phyloP scores from a whole-genome alignment of 2,888 invertebrate species.

The Catotricha subobsoleta region DNA sequence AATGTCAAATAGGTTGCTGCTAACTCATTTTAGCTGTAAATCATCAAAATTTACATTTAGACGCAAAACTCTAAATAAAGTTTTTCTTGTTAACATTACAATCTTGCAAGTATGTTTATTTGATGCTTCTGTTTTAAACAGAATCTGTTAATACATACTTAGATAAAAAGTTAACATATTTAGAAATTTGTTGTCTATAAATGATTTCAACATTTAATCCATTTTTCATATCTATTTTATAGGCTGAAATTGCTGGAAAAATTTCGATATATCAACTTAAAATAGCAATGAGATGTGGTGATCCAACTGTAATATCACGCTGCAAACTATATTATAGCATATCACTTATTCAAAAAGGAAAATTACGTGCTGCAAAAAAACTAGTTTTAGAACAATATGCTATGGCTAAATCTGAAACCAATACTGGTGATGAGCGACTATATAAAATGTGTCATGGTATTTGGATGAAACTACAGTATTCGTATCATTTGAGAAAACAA shows the following conservation, averaged over 20 bases:
- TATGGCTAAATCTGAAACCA: slow-evolving; percentile 23
- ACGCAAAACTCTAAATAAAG: neutral
- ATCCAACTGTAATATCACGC: slow-evolving; percentile 60
- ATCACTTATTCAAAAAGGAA: slow-evolving; percentile 68
- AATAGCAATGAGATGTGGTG: slow-evolving; percentile 62
- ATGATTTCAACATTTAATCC: neutral
- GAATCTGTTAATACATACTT: too few relatives aligned
- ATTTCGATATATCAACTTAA: slow-evolving; percentile 71
- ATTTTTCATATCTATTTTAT: slow-evolving; percentile 17
- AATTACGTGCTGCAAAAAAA: slow-evolving; percentile 40
- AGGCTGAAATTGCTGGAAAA: slow-evolving; percentile 77
- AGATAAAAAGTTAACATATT: neutral
- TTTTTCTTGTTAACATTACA: too few relatives aligned
- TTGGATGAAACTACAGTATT: slow-evolving; percentile 55
- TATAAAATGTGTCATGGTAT: slow-evolving; percentile 72
- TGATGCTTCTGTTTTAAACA: too few relatives aligned
- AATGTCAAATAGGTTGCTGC: too few relatives aligned
- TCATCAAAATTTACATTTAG: neutral
- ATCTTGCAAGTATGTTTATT: too few relatives aligned
- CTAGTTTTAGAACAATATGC: slow-evolving; percentile 40
- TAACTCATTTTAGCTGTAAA: too few relatives aligned
- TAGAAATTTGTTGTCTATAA: neutral
- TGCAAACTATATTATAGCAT: slow-evolving; percentile 76
- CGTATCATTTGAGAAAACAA: slow-evolving; percentile 3
- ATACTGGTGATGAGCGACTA: slow-evolving; percentile 39